Base-by-base conservation (phyloP, 1,140 invertebrate species). In the Drosophila grimshawi region DNA sequence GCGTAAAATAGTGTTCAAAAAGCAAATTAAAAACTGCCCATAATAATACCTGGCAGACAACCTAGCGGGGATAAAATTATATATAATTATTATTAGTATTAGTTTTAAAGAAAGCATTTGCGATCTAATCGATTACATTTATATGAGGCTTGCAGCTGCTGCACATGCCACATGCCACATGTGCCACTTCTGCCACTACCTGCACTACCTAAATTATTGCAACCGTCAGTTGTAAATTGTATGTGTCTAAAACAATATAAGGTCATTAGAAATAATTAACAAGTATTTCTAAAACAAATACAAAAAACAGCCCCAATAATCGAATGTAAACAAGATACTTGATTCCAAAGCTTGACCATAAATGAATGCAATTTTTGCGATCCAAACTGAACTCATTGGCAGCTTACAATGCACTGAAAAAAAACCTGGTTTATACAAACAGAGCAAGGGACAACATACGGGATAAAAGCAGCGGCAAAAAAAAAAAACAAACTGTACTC, bases 291-390 rank as follows among this genome's bases (percentile, higher is more conserved):
- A 41, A 43, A 52, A 32, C 49, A 27, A 51, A 32, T 10, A 29
- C 27, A 10, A 27, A n/a, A 62, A 49, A 37, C 27, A 49, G n/a
- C 37, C 46, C 46, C 37, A 69, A 52, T 33, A 41, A 59, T 67
- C 32, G 49, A 67, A 30, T 56, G 70, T 73, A 61, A 61, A 68
- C 64, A 67, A 73, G 64, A 68, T 60, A 74, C 65, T 68, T 41
- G 70, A 55, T 61, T 57, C 33, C 11, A 39, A 43, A 5, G 43
- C 41, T 67, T 74, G 71, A 19, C 71, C 71, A 74, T 74, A 74
- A 56, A 57, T 49, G 45, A 63, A 49, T 30, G 30, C 69, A 59
- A 19, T 71, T 52, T 65, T 45, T 37, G 33, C 32, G 10, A 32
- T 37, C 51, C 29, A 41, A 55, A 64, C 43, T 68, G 57, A 60